These are phyloP conservation scores for Podilymbus podiceps DNA, from an alignment of 2,113 vertebrate species.

Conservation along the genomic window DNA sequence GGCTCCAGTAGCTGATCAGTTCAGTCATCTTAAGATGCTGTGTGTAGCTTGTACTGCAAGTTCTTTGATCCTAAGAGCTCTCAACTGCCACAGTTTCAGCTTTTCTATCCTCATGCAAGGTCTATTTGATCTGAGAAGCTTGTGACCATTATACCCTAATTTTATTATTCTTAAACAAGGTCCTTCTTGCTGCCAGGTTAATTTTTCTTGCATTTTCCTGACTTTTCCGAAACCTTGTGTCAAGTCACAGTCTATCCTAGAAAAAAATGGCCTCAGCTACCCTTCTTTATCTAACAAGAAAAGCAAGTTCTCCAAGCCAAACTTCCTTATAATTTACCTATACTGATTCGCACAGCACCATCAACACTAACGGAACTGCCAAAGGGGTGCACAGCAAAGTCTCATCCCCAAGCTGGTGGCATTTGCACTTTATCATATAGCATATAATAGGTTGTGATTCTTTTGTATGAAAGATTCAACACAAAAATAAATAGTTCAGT, in stretches of 20 bases:
- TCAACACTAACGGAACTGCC: neutral
- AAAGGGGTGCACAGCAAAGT: neutral
- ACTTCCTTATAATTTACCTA: neutral
- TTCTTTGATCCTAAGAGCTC: neutral
- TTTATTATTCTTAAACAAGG: neutral
- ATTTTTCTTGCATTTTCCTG: neutral
- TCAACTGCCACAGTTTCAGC: neutral
- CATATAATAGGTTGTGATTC: neutral
- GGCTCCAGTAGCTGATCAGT: neutral
- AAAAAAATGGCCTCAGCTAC: neutral
- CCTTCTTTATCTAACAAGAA: neutral
- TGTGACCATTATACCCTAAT: neutral
- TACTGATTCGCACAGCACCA: neutral
- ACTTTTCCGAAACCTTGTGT: neutral
- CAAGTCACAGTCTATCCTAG: neutral
- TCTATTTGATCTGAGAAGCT: neutral
- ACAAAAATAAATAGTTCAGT: slow-evolving; percentile 19
- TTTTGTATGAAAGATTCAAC: neutral
- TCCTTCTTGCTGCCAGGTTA: neutral
- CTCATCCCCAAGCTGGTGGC: neutral
- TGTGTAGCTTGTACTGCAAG: neutral
- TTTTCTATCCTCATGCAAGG: neutral
- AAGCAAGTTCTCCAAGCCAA: neutral
- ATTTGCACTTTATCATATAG: neutral
- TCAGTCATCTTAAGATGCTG: neutral